Base-by-base conservation (phyloP, 2,113 vertebrate species). In the Mesembrinibis cayennensis region DNA sequence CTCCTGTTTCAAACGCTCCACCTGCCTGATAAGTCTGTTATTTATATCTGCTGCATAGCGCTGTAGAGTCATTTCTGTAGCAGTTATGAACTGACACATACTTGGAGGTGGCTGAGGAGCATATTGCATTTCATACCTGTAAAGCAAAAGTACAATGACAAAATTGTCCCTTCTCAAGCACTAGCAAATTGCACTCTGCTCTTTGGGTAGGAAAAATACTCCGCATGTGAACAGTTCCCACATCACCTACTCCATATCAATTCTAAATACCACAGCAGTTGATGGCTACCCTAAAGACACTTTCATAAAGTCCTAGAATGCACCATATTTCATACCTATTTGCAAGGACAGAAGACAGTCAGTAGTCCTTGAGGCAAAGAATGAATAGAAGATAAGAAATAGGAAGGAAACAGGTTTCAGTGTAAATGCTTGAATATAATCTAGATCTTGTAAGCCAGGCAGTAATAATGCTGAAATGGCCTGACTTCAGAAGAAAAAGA, bases 1-100 rank as follows among this genome's bases (percentile, higher is more conserved):
- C 97, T 99, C 99, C 11, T 99, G 99, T 94, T 99, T 99, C 58
- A 99, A 97, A 2, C 99, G 98, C 71, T 99, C 99, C 52, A 99
- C 98, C 86, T 99, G 99, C 86, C 99, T 97, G 94, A 99, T 96
- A 6, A 99, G 98, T 0, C 99, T 97, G 65, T 95, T 98, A 44
- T 99, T 99, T 30, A 98, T 99, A 19, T 99, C 99, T 1, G 99
- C 98, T 6, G 99, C 99, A 1, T 99, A 99, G 65, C 99, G 99
- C 97, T 99, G 99, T 55, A 99, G 97, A 5, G 98, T 98, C 98
- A 99, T 92, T 78, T 99, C 99, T 1, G 99, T 99, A 38, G 98
- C 98, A 0, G 99, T 99, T 30, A 99, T 98, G 93, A 99, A 99
- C 97, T 99, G 99, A 87, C 98, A 99, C 34, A 95, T 94, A 50